Percentiles rank a stretch among this genome's conserved stretches.
Conservation (phyloP, 2,113 vertebrate species). For the Nycticorax nycticorax region DNA sequence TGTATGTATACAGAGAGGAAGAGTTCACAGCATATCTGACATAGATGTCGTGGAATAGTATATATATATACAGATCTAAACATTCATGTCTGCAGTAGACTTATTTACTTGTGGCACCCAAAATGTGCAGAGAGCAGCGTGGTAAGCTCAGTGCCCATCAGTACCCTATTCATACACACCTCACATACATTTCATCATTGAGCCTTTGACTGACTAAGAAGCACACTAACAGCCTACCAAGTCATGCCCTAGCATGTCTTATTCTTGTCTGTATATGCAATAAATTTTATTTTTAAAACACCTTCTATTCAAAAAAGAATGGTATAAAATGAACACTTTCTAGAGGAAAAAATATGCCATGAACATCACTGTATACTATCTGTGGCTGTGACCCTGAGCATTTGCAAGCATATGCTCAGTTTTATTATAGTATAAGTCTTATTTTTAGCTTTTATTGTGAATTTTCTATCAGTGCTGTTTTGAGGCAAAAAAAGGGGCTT, state of each 20-base stretch:
- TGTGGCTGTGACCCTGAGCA: neutral
- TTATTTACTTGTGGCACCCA: neutral
- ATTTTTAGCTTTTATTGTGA: neutral
- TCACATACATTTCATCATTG: neutral
- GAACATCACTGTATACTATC: neutral
- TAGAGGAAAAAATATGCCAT: neutral
- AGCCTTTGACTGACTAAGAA: neutral
- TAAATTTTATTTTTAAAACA: neutral
- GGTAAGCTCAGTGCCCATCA: neutral
- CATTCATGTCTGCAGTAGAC: neutral
- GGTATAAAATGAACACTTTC: neutral
- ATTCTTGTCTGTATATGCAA: neutral
- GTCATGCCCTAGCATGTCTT: neutral
- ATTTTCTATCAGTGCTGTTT: neutral
- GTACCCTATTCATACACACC: neutral
- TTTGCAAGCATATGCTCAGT: neutral
- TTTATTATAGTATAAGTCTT: neutral
- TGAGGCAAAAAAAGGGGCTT: neutral
- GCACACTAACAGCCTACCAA: neutral
- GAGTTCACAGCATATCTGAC: neutral
- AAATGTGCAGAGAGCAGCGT: neutral
- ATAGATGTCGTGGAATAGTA: neutral
- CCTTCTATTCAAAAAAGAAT: neutral
- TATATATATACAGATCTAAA: neutral
- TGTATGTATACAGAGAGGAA: neutral